Base-by-base conservation (phyloP, 2,888 invertebrate species). In the Drosophila fulvimacula region DNA sequence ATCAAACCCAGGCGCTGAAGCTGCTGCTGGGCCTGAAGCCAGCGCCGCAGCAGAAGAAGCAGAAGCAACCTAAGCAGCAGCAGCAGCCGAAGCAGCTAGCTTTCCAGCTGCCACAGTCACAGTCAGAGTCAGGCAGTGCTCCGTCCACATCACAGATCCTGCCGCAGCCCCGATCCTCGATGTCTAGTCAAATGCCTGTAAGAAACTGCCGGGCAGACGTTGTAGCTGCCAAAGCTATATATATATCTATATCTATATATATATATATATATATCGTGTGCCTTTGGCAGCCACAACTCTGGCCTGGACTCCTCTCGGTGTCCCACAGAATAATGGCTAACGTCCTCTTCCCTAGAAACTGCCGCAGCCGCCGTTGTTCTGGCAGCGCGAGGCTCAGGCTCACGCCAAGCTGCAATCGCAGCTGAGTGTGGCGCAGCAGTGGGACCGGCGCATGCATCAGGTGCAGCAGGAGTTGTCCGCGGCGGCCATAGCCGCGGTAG, bases 331-430 rank as follows among this genome's bases (percentile, higher is more conserved):
- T 15, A 42, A 24, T n/a, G 4, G 3, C 7, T 1, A 9, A 4
- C 6, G 11, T 21, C 5, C 5, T 15, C 15, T n/a, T 1, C 13
- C 39, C 13, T 30, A 86, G 81, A 88, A 83, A 46, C 57, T 90
- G 44, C 90, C 90, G 5, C 81, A 88, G 60, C 90, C 90, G n/a
- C 90, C 90, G 21, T 64, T 81, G 6, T 81, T 76, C 56, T 90
- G 90, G 90, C 73, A 70, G 7, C 78, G 70, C 5, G 69, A 76
- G 10, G 70, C 74, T 0, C 69, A 76, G 27, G 36, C 64, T 7
- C 66, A 69, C 10, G 58, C 58, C 60, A 65, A 42, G 51, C 9
- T 24, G 32, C 46, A 69, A 6, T 59, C 58, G 19, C 62, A 75
- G 13, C 30, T 27, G 7, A 36, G 60, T 0, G 11, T 15, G 36